A percentile compares a stretch with the other conserved stretches of the same genome.
These are phyloP conservation scores for Nycteola revayana DNA, from an alignment of 2,888 invertebrate species.

Conservation along the genomic window DNA sequence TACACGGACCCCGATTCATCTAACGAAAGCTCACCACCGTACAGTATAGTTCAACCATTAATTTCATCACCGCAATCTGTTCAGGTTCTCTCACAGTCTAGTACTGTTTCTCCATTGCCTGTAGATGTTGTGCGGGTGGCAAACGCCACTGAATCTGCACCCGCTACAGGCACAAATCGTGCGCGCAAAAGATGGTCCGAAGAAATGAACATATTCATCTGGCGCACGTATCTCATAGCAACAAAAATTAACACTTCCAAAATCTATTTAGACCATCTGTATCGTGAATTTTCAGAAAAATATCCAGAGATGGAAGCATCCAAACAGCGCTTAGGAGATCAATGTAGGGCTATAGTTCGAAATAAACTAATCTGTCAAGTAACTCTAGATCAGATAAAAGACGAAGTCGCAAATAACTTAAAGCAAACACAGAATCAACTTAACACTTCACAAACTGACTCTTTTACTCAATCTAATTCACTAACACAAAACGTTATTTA, in stretches of 20 bases:
- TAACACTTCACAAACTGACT: not conserved
- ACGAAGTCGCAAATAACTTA: not conserved
- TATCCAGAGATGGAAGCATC: slow-evolving; percentile 16
- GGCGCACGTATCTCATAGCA: not conserved
- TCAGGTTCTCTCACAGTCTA: too few species aligned
- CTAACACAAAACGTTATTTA: not conserved
- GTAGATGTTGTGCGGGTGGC: not conserved
- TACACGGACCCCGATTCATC: not conserved
- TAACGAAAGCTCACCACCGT: not conserved
- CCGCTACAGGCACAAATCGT: not conserved
- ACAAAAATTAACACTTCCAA: not conserved
- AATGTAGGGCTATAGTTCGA: slow-evolving; percentile 20
- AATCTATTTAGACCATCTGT: slow-evolving; percentile 13
- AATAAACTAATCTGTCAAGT: slow-evolving; percentile 11
- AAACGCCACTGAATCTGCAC: not conserved
- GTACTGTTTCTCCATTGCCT: not conserved
- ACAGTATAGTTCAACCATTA: not conserved
- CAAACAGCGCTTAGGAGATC: slow-evolving; percentile 22
- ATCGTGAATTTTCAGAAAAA: slow-evolving; percentile 14
- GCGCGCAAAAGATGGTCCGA: not conserved
- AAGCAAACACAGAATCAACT: not conserved
- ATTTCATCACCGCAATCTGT: not conserved
- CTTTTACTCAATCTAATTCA: not conserved
- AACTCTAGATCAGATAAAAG: not conserved
- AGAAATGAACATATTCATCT: not conserved